Evolutionary conservation across 2,113 vertebrate species (phyloP), one percentile per base, ranked within the genome.

Genomic region (Gambusia holbrooki): DNA sequence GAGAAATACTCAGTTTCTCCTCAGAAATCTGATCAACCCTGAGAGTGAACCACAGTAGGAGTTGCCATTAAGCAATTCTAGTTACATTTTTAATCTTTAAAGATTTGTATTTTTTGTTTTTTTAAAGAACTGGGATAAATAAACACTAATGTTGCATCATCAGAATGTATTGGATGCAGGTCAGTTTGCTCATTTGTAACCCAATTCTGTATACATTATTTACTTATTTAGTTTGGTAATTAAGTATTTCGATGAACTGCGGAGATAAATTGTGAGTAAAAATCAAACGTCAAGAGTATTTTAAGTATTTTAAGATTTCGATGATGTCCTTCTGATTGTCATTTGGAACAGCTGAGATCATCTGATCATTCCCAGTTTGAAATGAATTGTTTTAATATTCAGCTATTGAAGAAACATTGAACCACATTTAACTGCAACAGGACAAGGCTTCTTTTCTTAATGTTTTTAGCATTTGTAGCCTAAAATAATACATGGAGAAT

Each of bases 21-120:
- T 65, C 81, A 73, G 86, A 84, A 75, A 77, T 86, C 80, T 68
- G 72, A 83, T 86, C 73, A 86, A 79, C 85, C 70, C 65, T 73
- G 71, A 83, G 75, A 75, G 70, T 73, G 61, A 87, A 72, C 63
- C 71, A 65, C 63, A 69, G 79, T 65, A 58, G 54, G 70, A 84
- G 67, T 83, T 67, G 60, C n/a, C 73, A 71, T 84, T 77, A 76
- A 73, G 83, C 82, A 79, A 51, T 71, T 48, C 17, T 19, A 48
- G 14, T 48, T 48, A 6, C 19, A n/a, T 58, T n/a, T 58, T n/a
- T 58, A 58, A 58, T 10, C 17, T 58, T n/a, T 58, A 58, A 58
- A 58, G 7, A 9, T 58, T 54, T 27, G 27, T 27, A n/a, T n/a
- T n/a, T 27, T 1, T 27, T 27, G 27, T 27, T 35, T 9, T 8